Evolutionary conservation across 23 tunicate species (phyloP).

Genomic region (Ciona savignyi): DNA sequence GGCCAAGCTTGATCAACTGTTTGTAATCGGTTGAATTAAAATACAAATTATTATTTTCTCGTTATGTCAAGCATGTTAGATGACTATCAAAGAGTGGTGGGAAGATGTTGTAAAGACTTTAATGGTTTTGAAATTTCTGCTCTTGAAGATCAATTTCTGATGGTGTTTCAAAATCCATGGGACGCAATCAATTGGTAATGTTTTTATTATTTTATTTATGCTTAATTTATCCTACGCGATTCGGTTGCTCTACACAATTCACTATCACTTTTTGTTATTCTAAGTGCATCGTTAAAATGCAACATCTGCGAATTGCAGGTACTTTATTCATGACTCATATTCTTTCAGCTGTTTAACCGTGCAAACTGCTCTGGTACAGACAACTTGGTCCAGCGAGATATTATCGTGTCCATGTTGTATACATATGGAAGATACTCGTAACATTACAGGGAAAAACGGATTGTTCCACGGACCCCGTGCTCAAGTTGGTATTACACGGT

Average conservation of each 20-base stretch:
- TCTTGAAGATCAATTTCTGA: constrained; percentile 63
- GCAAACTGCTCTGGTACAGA: constrained; percentile 60
- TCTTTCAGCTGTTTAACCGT: constrained; percentile 69
- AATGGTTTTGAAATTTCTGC: constrained; percentile 76
- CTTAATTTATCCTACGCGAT: neutral
- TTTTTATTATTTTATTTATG: constrained; percentile 1
- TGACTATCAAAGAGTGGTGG: constrained; percentile 29
- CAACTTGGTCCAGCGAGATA: constrained; percentile 43
- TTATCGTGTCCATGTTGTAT: constrained; percentile 48
- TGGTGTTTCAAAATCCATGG: constrained; percentile 90
- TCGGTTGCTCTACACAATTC: neutral
- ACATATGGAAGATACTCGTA: constrained; percentile 41
- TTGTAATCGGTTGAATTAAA: too few relatives aligned
- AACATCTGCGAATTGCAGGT: too few relatives aligned
- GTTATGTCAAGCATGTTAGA: constrained; percentile 28
- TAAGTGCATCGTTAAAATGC: too few relatives aligned
- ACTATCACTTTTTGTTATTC: too few relatives aligned
- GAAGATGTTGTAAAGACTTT: constrained; percentile 67
- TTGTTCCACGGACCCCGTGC: constrained; percentile 72
- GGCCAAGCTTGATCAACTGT: too few relatives aligned
- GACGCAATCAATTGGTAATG: constrained; percentile 82
- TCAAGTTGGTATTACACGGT: constrained; percentile 82
- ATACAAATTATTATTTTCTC: neutral
- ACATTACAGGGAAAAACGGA: constrained; percentile 49
- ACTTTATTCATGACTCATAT: too few relatives aligned